Percentiles rank a stretch among this genome's conserved stretches.
These are phyloP conservation scores for Calephelis virginiensis DNA, from an alignment of 1,140 invertebrate genomes.

Conservation along the genomic window DNA sequence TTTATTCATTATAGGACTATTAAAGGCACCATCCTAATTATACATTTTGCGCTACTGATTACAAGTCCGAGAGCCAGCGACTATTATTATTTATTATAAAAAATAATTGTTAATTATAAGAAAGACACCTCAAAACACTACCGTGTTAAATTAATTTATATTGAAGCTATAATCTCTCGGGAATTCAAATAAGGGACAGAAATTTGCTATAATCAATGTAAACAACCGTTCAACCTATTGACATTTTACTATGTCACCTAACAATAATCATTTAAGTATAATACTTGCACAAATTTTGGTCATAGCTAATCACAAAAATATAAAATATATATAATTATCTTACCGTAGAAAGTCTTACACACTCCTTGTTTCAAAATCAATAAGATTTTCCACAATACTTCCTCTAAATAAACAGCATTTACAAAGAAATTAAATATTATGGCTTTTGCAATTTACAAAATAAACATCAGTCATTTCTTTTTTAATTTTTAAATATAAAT, in stretches of 20 bases:
- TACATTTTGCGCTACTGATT: slow-evolving; percentile 15
- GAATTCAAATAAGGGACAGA: no score
- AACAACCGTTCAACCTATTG: no score
- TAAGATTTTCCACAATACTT: background rate
- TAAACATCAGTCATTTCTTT: slow-evolving; percentile 1
- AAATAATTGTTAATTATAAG: no score
- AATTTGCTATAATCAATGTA: no score
- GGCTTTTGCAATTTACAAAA: slow-evolving; percentile 6
- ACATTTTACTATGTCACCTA: background rate
- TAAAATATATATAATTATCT: slow-evolving; percentile 10
- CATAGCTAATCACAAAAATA: slow-evolving; percentile 8
- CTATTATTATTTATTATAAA: background rate
- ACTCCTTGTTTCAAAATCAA: slow-evolving; percentile 4
- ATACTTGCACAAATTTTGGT: slow-evolving; percentile 8
- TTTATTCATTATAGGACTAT: slow-evolving; percentile 17
- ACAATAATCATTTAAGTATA: background rate
- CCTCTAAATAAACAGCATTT: background rate
- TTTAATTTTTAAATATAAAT: slow-evolving; percentile 11
- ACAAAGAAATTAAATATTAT: slow-evolving; percentile 15
- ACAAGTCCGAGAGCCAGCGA: slow-evolving; percentile 16
- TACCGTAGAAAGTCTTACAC: slow-evolving; percentile 1
- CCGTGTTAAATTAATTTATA: no score
- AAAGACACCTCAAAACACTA: no score
- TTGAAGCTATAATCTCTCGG: no score
- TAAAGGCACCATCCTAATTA: slow-evolving; percentile 17